Percentiles rank a stretch among this genome's conserved stretches.
Conservation (phyloP, 1,140 invertebrate genomes). For the Formica selysi region DNA sequence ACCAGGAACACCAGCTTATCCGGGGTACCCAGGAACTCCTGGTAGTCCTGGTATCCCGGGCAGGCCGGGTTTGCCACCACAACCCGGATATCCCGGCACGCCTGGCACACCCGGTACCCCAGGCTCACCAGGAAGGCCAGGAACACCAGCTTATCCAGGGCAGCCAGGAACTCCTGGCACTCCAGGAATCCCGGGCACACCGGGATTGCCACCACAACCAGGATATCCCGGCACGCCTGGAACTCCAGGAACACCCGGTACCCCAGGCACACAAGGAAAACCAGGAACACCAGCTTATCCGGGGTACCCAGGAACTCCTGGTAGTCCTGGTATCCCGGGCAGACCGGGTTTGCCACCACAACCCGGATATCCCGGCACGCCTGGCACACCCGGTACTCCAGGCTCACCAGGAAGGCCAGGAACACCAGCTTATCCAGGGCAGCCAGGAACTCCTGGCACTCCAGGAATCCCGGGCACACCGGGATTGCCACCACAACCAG, state of each 20-base stretch:
- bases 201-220: too few relatives aligned
- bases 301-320: slow-evolving; percentile 61
- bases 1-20: slow-evolving; percentile 64
- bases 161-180: slow-evolving; percentile 40
- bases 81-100: slow-evolving; percentile 62
- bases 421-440: slow-evolving; percentile 57
- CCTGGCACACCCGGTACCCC: slow-evolving; percentile 32
- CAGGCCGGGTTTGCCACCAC: too few relatives aligned
- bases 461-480: slow-evolving; percentile 23
- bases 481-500: slow-evolving; percentile 11
- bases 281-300: slow-evolving; percentile 64
- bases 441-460: slow-evolving; percentile 42
- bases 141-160: slow-evolving; percentile 58
- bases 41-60: background rate
- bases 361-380: slow-evolving; percentile 64
- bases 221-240: slow-evolving; percentile 79
- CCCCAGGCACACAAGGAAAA: slow-evolving; percentile 72
- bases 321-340: background rate
- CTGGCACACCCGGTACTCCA: slow-evolving; percentile 29
- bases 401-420: slow-evolving; percentile 73
- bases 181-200: slow-evolving; percentile 26
- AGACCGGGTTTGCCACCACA: too few relatives aligned
- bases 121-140: slow-evolving; percentile 73
- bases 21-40: slow-evolving; percentile 61
- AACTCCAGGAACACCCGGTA: slow-evolving; percentile 65